Conservation (phyloP, 2,113 vertebrate species). For the Eptesicus fuscus region DNA sequence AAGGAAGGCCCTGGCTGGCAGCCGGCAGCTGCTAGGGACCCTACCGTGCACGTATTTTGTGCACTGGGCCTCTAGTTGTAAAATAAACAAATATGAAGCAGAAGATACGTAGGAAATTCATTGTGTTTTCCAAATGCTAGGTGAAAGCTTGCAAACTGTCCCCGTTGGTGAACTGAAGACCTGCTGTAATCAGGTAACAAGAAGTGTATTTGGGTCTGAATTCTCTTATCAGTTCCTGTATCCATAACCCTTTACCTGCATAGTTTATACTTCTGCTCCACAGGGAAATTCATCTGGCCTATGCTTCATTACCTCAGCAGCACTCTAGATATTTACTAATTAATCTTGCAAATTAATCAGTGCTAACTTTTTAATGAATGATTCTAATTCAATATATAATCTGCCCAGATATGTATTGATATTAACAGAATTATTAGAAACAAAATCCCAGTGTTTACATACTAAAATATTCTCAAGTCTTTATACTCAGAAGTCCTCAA, state of each 20-base stretch:
- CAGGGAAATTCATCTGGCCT: neutral
- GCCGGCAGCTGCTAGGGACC: too few relatives aligned
- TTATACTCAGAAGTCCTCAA: neutral
- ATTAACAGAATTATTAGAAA: constrained; percentile 16
- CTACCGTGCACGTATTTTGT: too few relatives aligned
- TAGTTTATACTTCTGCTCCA: neutral
- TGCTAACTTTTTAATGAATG: neutral
- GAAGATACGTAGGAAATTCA: neutral
- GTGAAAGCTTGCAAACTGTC: neutral
- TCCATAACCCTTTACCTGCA: neutral
- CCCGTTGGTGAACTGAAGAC: neutral
- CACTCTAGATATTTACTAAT: neutral
- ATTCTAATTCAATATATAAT: neutral
- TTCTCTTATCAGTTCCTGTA: neutral
- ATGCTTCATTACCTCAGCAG: neutral
- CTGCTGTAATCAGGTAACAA: neutral
- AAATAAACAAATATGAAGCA: constrained; percentile 53
- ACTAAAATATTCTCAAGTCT: neutral
- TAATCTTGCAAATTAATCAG: neutral
- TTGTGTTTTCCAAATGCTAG: neutral
- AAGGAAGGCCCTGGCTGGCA: too few relatives aligned
- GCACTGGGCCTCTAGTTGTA: neutral
- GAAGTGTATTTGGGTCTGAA: neutral
- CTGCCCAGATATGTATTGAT: neutral
- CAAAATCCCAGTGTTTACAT: neutral